phyloP scores from a whole-genome alignment of 1,140 invertebrate species.

The Limonius californicus region DNA sequence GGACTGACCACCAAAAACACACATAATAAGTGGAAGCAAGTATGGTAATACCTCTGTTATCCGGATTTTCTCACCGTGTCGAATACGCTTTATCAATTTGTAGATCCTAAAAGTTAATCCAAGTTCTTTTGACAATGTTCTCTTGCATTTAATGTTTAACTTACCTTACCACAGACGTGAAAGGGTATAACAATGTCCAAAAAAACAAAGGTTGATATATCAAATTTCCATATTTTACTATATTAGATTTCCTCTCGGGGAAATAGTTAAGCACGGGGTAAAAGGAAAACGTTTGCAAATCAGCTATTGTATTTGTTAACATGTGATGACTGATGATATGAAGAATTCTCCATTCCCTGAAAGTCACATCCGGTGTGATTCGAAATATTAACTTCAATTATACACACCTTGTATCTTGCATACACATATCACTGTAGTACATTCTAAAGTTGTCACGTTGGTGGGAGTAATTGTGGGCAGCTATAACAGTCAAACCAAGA shows the following conservation, averaged over 20 bases:
- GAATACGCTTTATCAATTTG: no score
- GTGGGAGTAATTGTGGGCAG: conserved; percentile 80
- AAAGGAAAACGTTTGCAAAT: conserved; percentile 66
- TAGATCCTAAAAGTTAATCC: no score
- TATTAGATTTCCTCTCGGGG: conserved; percentile 50
- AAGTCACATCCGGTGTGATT: no score
- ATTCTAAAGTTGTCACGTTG: conserved; percentile 74
- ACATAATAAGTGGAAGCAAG: conserved; percentile 53
- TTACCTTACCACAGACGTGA: neutral
- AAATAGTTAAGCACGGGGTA: conserved; percentile 68
- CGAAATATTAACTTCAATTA: no score
- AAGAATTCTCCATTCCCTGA: conserved; percentile 71
- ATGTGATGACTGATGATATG: conserved; percentile 77
- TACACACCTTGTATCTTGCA: no score
- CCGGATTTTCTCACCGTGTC: no score
- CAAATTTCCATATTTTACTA: conserved; percentile 46
- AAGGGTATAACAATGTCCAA: neutral
- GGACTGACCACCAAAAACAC: conserved; percentile 42
- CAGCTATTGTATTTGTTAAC: conserved; percentile 73
- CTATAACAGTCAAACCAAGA: conserved; percentile 40
- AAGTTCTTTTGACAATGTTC: no score
- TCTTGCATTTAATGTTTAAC: no score
- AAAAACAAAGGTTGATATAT: conserved; percentile 45
- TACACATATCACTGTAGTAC: conserved; percentile 64
- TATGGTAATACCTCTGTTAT: conserved; percentile 38